Conservation (phyloP, 2,797 vertebrate genomes). For the Coendou prehensilis region DNA sequence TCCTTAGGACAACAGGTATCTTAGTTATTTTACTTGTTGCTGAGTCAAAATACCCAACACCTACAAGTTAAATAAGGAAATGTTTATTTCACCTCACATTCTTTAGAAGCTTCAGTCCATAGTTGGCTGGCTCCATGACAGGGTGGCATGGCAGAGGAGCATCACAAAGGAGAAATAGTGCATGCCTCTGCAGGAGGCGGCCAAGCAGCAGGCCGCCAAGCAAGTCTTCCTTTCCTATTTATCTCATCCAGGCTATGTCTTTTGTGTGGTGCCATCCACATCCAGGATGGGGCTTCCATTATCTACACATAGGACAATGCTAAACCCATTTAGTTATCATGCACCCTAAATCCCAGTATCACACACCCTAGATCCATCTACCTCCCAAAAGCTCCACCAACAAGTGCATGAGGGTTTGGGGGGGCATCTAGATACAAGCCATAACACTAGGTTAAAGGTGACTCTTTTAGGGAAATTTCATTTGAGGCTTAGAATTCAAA, state of each 20-base stretch:
- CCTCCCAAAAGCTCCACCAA: not conserved
- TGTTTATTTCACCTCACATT: not conserved
- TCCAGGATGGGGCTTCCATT: not conserved
- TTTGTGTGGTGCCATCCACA: not conserved
- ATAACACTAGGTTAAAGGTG: not conserved
- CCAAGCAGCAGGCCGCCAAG: not conserved
- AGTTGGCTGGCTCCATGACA: not conserved
- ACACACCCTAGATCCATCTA: not conserved
- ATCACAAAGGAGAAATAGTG: not conserved
- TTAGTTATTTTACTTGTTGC: not conserved
- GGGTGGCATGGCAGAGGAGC: not conserved
- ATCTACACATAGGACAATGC: not conserved
- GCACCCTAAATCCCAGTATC: not conserved
- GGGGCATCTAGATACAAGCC: not conserved
- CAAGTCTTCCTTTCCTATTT: not conserved
- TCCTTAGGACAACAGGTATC: not conserved
- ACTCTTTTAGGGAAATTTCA: slow-evolving; percentile 15
- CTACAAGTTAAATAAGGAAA: not conserved
- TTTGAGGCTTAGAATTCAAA: slow-evolving; percentile 38
- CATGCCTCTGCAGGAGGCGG: not conserved
- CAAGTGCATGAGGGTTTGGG: not conserved
- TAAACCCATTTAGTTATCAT: not conserved
- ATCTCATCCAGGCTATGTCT: not conserved
- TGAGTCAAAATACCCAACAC: not conserved
- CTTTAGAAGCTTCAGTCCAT: not conserved